Evolutionary conservation across 2,888 invertebrate genomes (phyloP).

Genomic region (Mylabris sibirica): DNA sequence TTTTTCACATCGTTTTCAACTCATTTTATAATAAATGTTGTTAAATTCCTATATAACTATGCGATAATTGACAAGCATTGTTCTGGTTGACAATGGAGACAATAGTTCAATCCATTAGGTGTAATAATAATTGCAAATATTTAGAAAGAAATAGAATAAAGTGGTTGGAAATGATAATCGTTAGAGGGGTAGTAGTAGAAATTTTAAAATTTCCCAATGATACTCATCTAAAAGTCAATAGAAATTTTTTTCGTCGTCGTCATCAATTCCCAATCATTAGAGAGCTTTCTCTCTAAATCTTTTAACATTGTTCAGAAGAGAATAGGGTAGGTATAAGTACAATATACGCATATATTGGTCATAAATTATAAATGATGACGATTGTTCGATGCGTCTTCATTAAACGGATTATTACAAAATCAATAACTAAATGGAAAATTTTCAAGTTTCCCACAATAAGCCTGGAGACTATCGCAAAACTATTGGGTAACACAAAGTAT

Average conservation of each 20-base stretch:
- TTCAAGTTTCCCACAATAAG: too few relatives aligned
- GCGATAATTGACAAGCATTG: slow-evolving; percentile 7
- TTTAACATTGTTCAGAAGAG: not conserved
- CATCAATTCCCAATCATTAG: not conserved
- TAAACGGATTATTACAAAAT: not conserved
- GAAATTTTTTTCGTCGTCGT: not conserved
- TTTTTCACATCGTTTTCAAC: too few relatives aligned
- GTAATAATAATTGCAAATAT: not conserved
- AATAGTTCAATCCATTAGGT: not conserved
- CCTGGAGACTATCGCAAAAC: too few relatives aligned
- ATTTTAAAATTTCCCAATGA: not conserved
- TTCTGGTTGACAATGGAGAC: not conserved
- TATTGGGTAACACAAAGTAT: not conserved
- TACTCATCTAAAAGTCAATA: not conserved
- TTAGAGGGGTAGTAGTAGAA: not conserved
- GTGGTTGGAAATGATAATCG: too few relatives aligned
- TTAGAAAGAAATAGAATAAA: not conserved
- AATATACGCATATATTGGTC: not conserved
- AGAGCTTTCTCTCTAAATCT: not conserved
- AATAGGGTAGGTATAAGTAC: not conserved
- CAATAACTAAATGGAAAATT: not conserved
- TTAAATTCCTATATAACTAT: not conserved
- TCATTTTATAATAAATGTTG: too few relatives aligned
- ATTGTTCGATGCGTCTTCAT: not conserved
- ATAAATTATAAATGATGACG: slow-evolving; percentile 9